Conservation (phyloP, 2,113 vertebrate species). For the Parus major region DNA sequence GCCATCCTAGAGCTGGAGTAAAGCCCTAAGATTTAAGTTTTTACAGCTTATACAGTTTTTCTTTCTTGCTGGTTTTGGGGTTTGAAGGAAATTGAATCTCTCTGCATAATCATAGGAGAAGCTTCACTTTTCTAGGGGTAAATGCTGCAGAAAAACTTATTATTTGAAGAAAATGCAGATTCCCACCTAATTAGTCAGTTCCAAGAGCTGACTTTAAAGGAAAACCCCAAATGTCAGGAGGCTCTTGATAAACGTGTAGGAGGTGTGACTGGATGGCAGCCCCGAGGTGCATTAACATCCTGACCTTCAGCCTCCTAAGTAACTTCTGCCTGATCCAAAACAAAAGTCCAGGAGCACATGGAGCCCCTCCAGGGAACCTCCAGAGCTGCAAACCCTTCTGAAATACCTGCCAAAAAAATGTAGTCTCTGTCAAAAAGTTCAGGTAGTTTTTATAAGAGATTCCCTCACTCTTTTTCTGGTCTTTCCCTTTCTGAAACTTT, state of each 20-base stretch:
- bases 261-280: not conserved
- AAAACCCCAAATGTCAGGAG: not conserved
- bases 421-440: not conserved
- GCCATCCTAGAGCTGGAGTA: not conserved
- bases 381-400: not conserved
- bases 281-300: not conserved
- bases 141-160: not conserved
- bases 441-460: not conserved
- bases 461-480: not conserved
- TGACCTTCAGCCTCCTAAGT: not conserved
- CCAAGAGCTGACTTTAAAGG: not conserved
- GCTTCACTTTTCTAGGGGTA: not conserved
- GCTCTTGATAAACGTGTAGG: accelerated
- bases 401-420: not conserved
- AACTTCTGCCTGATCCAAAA: not conserved
- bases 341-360: accelerated
- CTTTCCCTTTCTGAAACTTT: not conserved
- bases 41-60: not conserved
- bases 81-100: not conserved
- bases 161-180: not conserved
- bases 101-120: not conserved
- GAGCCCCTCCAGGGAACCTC: not conserved
- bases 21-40: not conserved
- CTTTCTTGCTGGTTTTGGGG: not conserved
- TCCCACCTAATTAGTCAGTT: not conserved